Evolutionary conservation across 2,888 invertebrate species (phyloP), one percentile per base, ranked within the genome.

Genomic region (Heliconius erato): DNA sequence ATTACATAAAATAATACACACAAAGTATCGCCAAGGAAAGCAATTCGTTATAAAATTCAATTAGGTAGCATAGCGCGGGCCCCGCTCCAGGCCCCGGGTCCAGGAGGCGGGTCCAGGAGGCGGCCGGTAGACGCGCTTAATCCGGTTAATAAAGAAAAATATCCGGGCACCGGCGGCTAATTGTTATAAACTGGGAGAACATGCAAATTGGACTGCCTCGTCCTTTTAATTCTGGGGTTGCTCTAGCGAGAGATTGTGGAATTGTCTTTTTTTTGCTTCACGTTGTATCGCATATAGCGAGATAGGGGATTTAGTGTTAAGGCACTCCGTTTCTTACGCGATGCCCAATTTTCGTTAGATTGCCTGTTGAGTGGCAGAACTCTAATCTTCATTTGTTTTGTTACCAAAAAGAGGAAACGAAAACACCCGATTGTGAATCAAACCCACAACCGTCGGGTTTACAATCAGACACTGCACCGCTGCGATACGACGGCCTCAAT

Each of bases 121-220:
- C 81, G 82, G 86, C 85, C 85, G 83, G 79, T 77, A 86, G 85
- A 85, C 87, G 88, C 90, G 89, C 89, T 90, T 93, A 94, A 94
- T 93, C 93, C 92, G 90, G 90, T 91, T 94, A 94, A 95, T 95
- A 94, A 94, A 95, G 95, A 95, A 95, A 94, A 94, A 94, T 94
- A 92, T 90, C 92, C 93, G 91, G 91, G 89, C 90, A 90, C 89
- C 91, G 90, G 84, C 89, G 90, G 91, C 92, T 95, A 95, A 95
- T 95, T 95, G 93, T 94, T 94, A 94, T 94, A 93, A 94, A 95
- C 92, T 92, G 94, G 89, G 91, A 91, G 92, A 93, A 93, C 92
- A 95, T 95, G 95, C 94, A 94, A 94, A 95, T 94, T 91, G 92
- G 90, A 92, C 92, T 92, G 91, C 91, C 91, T 90, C 90, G 88